Evolutionary conservation across 2,888 invertebrate genomes (phyloP), one percentile per base, ranked within the genome.

Genomic region (Campoplex nolae): DNA sequence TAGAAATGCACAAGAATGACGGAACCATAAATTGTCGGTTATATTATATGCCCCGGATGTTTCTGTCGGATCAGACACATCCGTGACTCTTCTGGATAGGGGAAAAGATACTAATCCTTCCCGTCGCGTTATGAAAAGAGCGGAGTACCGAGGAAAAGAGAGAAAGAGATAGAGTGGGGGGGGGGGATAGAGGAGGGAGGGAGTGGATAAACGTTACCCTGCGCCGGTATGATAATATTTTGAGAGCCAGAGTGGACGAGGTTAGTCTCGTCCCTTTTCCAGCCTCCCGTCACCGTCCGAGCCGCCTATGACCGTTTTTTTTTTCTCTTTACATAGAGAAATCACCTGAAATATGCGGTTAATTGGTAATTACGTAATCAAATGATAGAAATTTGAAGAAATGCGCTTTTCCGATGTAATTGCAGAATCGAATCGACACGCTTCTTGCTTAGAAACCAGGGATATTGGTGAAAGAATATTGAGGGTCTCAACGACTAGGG

Each of bases 151-250:
- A 89, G 86, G 87, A 23, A 56, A 28, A 51, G 38, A 42, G 79
- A 56, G 75, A 56, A 48, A 58, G 67, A 42, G 68, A 70, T 90
- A 88, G 93, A 92, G 91, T 91, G 92, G 91, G 13, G 58, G 58
- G 62, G 62, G 28, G 58, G 62, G 62, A 11, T 32, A 1, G 32
- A 13, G 28, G 58, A 18, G 91, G 90, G 89, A n/a, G 51, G 42
- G 91, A 89, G 90, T 90, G 91, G 91, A 91, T 91, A 93, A 93
- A 94, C 93, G 93, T 93, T 92, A 90, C 91, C 91, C 94, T 94
- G 93, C 92, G 90, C 91, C 90, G 91, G 91, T 92, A 93, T 92
- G 94, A 94, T 94, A 94, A 94, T 94, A 93, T 93, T 92, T 91
- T 87, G 89, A 90, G 89, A 88, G 84, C 82, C 84, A 80, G 83